Percentiles rank a stretch among this genome's conserved stretches.
Conservation (phyloP, 2,113 vertebrate species). For the Cricetomys ansorgei region DNA sequence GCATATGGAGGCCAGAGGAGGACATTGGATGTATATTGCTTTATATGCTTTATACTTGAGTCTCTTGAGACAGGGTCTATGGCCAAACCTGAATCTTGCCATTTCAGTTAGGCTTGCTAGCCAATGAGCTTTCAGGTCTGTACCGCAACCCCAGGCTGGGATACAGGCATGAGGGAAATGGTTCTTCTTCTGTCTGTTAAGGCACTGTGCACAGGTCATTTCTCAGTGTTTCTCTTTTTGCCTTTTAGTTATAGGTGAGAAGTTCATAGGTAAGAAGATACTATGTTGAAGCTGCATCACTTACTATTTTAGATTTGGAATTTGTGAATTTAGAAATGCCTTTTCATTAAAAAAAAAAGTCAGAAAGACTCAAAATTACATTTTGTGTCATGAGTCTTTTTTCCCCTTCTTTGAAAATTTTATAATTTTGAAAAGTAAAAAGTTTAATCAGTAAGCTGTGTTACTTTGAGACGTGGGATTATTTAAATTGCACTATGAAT, state of each 20-base stretch:
- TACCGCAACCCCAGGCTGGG: neutral
- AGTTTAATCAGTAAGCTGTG: neutral
- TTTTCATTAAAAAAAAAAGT: slow-evolving; percentile 34
- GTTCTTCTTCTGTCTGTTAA: neutral
- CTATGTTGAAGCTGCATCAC: neutral
- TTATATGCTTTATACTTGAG: neutral
- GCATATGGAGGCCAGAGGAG: neutral
- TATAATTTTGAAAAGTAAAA: neutral
- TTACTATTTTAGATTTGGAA: slow-evolving; percentile 49
- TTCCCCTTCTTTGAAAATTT: neutral
- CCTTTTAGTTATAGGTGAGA: slow-evolving; percentile 24
- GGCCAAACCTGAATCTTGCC: too few relatives aligned
- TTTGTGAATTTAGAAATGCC: slow-evolving; percentile 42
- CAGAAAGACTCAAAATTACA: neutral
- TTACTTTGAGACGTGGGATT: slow-evolving; percentile 29
- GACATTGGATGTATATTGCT: neutral
- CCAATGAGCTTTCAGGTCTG: neutral
- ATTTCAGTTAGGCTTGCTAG: neutral
- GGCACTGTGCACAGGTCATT: neutral
- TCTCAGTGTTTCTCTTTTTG: slow-evolving; percentile 6
- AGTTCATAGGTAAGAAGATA: neutral
- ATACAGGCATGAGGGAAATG: neutral
- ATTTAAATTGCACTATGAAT: slow-evolving; percentile 16
- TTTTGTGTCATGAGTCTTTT: slow-evolving; percentile 3
- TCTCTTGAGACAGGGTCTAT: too few relatives aligned